These are phyloP conservation scores for Quadroppia sp. DNA, from an alignment of 2,888 invertebrate genomes.

Conservation along the genomic window DNA sequence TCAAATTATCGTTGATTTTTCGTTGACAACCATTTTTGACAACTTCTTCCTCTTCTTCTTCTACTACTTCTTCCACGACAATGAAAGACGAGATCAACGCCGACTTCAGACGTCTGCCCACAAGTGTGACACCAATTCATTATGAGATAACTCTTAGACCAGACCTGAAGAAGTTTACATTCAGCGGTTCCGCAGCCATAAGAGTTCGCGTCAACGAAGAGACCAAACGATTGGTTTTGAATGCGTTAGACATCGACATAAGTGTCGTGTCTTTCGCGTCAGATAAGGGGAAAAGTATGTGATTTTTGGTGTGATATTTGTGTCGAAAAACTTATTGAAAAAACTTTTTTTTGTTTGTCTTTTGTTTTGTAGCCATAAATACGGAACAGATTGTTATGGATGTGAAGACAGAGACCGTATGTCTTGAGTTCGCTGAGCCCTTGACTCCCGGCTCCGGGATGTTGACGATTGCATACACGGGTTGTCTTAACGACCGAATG, in stretches of 20 bases:
- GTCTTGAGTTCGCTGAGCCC: conserved; percentile 62
- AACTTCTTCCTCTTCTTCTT: too few species aligned
- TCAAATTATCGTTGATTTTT: too few species aligned
- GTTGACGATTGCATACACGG: conserved; percentile 70
- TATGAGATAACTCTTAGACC: conserved; percentile 80
- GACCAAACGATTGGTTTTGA: conserved; percentile 28
- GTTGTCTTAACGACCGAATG: conserved; percentile 85
- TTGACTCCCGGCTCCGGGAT: conserved; percentile 59
- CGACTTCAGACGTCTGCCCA: conserved; percentile 65
- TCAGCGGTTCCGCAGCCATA: conserved; percentile 51
- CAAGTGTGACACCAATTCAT: conserved; percentile 74
- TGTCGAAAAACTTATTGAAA: too few species aligned
- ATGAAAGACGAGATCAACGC: too few species aligned
- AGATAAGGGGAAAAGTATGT: too few species aligned
- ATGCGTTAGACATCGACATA: neutral
- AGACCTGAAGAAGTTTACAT: conserved; percentile 67
- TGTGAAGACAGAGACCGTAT: conserved; percentile 66
- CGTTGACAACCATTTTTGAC: too few species aligned
- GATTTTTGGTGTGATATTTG: conserved; percentile 6
- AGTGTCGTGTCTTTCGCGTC: too few species aligned
- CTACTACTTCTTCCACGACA: too few species aligned
- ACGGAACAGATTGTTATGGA: conserved; percentile 33
- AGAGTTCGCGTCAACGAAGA: conserved; percentile 68
- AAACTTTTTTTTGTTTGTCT: neutral
- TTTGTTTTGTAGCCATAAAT: conserved; percentile 19